Conservation (phyloP, 2,888 invertebrate genomes). For the Tetramorium bicarinatum region DNA sequence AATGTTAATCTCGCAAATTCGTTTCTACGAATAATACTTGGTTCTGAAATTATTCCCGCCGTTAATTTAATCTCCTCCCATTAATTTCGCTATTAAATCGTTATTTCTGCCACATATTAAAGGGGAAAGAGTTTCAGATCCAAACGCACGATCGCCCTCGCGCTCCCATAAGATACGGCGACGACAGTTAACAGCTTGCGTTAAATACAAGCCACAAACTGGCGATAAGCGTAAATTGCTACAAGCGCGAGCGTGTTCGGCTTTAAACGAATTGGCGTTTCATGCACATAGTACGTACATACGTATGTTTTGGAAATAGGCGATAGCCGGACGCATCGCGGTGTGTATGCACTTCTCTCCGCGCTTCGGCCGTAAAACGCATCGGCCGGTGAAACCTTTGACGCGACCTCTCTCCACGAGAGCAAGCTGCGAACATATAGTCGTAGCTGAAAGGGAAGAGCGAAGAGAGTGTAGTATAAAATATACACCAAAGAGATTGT, state of each 20-base stretch:
- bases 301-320: conserved; percentile 53
- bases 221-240: conserved; percentile 48
- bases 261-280: conserved; percentile 34
- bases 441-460: conserved; percentile 48
- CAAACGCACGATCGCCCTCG: background rate
- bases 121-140: background rate
- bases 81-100: background rate
- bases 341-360: conserved; percentile 55
- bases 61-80: background rate
- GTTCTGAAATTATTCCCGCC: background rate
- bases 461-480: conserved; percentile 45
- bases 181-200: conserved; percentile 28
- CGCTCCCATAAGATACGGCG: conserved; percentile 23
- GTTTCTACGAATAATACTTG: background rate
- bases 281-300: background rate
- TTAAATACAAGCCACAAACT: conserved; percentile 27
- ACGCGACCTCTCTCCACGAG: conserved; percentile 57
- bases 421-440: conserved; percentile 48
- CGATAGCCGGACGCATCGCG: conserved; percentile 29
- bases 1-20: background rate
- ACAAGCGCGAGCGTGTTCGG: conserved; percentile 39
- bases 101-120: background rate
- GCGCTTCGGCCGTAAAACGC: conserved; percentile 63
- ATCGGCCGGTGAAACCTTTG: conserved; percentile 67
- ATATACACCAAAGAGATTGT: conserved; percentile 41